Conservation (phyloP, 2,797 vertebrate genomes). For the Neopelma chrysocephalum region DNA sequence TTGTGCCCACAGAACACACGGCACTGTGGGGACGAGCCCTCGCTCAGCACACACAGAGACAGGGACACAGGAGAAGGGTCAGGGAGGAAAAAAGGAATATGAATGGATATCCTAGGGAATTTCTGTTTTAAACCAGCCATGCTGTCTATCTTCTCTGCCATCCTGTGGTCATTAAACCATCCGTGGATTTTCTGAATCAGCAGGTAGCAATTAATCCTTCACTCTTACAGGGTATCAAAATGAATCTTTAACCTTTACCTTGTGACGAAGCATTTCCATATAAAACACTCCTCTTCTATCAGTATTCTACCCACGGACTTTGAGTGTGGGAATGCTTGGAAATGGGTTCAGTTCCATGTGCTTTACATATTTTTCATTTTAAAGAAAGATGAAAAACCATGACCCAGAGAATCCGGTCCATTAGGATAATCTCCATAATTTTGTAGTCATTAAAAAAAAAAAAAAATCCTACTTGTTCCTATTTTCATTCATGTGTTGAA, state of each 20-base stretch:
- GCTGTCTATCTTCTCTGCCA: not conserved
- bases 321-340: not conserved
- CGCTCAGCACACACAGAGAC: fast-evolving
- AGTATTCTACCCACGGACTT: not conserved
- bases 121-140: not conserved
- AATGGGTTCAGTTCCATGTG: not conserved
- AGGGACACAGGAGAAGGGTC: not conserved
- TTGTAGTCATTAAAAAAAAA: not conserved
- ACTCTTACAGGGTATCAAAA: not conserved
- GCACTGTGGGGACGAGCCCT: not conserved
- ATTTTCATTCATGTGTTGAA: not conserved
- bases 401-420: not conserved
- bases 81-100: not conserved
- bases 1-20: fast-evolving
- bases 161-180: not conserved
- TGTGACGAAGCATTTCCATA: not conserved
- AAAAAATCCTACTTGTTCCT: not conserved
- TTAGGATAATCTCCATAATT: conserved; percentile 34
- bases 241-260: conserved; percentile 12
- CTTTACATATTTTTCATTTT: not conserved
- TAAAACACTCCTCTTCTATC: not conserved
- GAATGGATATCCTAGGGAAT: not conserved
- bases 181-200: not conserved
- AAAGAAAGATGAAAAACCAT: not conserved
- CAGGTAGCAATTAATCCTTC: not conserved